Conservation (phyloP, 2,797 vertebrate species). For the Gastrophryne carolinensis region DNA sequence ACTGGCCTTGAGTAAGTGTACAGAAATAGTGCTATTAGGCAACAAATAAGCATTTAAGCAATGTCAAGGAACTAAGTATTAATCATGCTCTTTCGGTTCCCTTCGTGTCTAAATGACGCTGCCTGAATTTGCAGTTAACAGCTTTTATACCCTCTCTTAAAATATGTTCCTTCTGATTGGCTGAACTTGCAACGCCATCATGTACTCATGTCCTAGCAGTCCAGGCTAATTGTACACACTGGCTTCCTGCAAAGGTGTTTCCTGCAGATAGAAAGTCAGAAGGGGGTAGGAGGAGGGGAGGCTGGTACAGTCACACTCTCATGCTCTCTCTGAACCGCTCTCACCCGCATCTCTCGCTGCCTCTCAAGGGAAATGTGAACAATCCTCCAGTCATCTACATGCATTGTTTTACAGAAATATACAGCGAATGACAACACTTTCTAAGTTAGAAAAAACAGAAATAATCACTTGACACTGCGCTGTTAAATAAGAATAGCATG, state of each 20-base stretch:
- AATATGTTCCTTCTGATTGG: slow-evolving; percentile 43
- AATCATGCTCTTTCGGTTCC: background rate
- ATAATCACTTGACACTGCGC: background rate
- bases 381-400: slow-evolving; percentile 29
- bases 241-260: slow-evolving; percentile 52
- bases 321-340: slow-evolving; percentile 45
- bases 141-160: slow-evolving; percentile 47
- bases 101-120: slow-evolving; percentile 41
- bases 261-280: slow-evolving; percentile 45
- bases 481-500: background rate
- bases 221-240: slow-evolving; percentile 48
- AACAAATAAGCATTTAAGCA: background rate
- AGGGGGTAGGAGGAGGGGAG: slow-evolving; percentile 7
- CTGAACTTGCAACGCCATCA: slow-evolving; percentile 15
- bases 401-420: slow-evolving; percentile 38
- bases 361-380: slow-evolving; percentile 41
- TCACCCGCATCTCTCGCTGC: slow-evolving; percentile 7
- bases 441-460: slow-evolving; percentile 4
- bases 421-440: slow-evolving; percentile 9
- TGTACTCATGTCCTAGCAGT: slow-evolving; percentile 43
- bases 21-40: no score
- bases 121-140: background rate
- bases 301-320: slow-evolving; percentile 46
- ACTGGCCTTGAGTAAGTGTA: no score
- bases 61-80: background rate